Conservation (phyloP, 2,113 vertebrate species). For the Rhabdornis inornatus region DNA sequence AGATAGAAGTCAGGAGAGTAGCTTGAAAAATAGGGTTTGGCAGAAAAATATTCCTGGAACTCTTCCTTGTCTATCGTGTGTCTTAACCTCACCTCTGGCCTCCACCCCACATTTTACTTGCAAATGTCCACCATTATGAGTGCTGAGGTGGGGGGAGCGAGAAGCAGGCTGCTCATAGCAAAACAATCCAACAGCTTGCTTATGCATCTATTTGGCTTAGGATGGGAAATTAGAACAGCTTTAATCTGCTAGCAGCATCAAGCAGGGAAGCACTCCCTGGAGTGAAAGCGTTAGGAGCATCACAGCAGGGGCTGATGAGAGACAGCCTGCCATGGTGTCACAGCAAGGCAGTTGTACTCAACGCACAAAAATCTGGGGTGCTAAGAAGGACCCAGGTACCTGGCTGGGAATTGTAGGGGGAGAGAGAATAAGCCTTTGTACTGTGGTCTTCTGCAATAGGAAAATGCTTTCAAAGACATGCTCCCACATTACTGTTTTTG, state of each 20-base stretch:
- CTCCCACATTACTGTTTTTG: neutral
- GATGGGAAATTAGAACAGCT: constrained; percentile 77
- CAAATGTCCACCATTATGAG: constrained; percentile 56
- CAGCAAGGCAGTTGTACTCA: neutral
- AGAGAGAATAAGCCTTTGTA: neutral
- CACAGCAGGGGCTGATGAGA: constrained; percentile 63
- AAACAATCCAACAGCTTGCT: constrained; percentile 78
- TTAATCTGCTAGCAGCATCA: constrained; percentile 74
- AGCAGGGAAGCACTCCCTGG: constrained; percentile 71
- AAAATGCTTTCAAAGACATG: neutral
- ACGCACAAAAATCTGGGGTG: constrained; percentile 2
- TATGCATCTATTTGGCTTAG: constrained; percentile 79
- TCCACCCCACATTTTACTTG: constrained; percentile 55
- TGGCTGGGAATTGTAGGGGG: neutral
- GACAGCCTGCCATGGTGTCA: constrained; percentile 10
- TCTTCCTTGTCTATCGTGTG: neutral
- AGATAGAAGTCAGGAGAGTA: constrained; percentile 27
- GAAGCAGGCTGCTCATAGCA: neutral
- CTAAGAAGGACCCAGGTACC: neutral
- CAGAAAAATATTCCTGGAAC: constrained; percentile 16
- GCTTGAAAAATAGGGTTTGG: constrained; percentile 42
- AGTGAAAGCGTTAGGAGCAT: constrained; percentile 61
- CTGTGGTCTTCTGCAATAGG: neutral
- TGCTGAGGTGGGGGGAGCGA: neutral
- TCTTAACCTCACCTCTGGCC: constrained; percentile 30